Evolutionary conservation across 2,888 invertebrate genomes (phyloP), one percentile per base, ranked within the genome.

Genomic region (Willowsia nigromaculata): DNA sequence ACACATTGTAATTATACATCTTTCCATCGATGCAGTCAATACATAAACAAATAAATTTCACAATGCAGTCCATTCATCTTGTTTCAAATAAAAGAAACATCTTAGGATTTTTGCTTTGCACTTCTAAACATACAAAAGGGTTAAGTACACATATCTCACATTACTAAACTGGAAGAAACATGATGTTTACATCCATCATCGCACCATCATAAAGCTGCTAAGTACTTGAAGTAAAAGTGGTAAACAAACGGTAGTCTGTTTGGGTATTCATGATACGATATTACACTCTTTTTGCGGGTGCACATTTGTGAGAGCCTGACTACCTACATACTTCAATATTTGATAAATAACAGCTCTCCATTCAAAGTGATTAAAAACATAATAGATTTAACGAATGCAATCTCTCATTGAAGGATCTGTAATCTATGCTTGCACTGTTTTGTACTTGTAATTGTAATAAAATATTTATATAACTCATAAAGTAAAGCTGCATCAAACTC

Each of bases 171-270:
- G 65, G 65, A 65, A 6, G n/a, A 1, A 25, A 30, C 30, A 62
- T 62, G 13, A 65, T 33, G 65, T n/a, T 65, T n/a, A 33, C 33
- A 65, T 65, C 65, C 4, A 33, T 65, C 65, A 30, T 65, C 65
- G 33, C 65, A 62, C 15, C 65, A 65, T 65, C 30, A 33, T 33
- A 65, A 65, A 65, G 33, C 65, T 65, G n/a, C 33, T 65, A 65
- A 33, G 65, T 33, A 30, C 59, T n/a, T 27, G 22, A 71, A 43
- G 71, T 71, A 13, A 71, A n/a, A 71, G 43, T 43, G 43, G 71
- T 15, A 71, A 71, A 40, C 71, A 25, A 71, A 40, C 43, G 40
- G 22, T 43, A 43, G 22, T 40, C 11, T 18, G 71, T 6, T 33
- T 65, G 27, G 1, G 7, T 18, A 18, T 22, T 13, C 1, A 53